Base-by-base conservation (phyloP, 2,888 invertebrate genomes). In the Clunio marinus region DNA sequence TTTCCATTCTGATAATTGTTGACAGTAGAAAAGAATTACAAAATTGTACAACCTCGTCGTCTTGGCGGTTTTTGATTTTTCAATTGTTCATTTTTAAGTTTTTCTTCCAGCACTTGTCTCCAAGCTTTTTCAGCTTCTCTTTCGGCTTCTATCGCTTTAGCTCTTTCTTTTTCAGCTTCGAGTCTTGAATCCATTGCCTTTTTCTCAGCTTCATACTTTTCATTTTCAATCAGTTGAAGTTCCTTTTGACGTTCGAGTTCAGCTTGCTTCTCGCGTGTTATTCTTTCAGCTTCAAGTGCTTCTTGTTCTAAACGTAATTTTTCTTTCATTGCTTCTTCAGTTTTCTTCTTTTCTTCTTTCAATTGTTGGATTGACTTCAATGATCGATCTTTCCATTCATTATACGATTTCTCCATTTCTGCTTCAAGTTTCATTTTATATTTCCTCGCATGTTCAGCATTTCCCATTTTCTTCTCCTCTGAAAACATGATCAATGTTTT, bases 391-490 rank as follows among this genome's bases (percentile, higher is more conserved):
- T 20, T n/a, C 63, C 63, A 63, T 27, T 63, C 63, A 27, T 13
- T 10, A 25, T 45, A 37, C 24, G n/a, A 15, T n/a, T 46, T 46
- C 4, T 15, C n/a, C 1, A 63, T 63, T 45, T 45, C 20, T 28
- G 24, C 41, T 24, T 27, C 17, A 2, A 62, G 20, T 15, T n/a
- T 8, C n/a, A 20, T 4, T 46, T 46, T 45, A 10, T 27, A 63
- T 28, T 63, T 63, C 32, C 15, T 7, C 7, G 13, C 10, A 27
- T 63, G 24, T 17, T 45, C 17, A 1, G 45, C 1, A 37, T 28
- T 63, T 28, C 45, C 63, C 63, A 63, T 63, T 17, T 63, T 63
- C 13, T 63, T 63, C 1, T 37, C 27, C 1, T 45, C 46, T n/a
- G 1, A n/a, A 13, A 63, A 59, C 17, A 17, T 17, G 1, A 35